A percentile compares a stretch with the other conserved stretches of the same genome.
These are phyloP conservation scores for Chlorocebus sabaeus DNA, from an alignment of 2,113 vertebrate genomes.

Conservation along the genomic window DNA sequence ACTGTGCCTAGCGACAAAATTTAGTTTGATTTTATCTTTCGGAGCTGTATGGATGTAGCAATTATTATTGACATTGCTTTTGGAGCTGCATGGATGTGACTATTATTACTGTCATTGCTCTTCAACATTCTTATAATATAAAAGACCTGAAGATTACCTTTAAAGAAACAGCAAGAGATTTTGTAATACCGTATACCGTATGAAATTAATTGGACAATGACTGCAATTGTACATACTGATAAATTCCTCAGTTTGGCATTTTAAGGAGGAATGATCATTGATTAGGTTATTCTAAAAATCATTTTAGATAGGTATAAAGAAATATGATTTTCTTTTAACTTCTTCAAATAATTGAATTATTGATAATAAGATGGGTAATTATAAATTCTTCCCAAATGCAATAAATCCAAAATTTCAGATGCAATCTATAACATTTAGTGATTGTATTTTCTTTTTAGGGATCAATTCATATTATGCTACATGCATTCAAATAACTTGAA, in stretches of 20 bases:
- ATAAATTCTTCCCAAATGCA: neutral
- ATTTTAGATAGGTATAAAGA: neutral
- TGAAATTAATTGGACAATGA: neutral
- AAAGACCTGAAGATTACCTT: neutral
- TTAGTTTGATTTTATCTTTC: neutral
- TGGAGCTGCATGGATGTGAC: neutral
- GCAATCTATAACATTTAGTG: neutral
- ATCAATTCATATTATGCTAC: neutral
- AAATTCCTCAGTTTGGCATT: neutral
- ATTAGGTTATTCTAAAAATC: neutral
- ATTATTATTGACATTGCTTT: neutral
- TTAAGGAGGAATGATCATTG: neutral
- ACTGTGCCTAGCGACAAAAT: neutral
- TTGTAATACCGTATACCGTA: neutral
- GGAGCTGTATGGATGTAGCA: neutral
- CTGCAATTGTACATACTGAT: neutral
- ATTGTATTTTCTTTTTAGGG: neutral
- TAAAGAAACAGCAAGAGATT: neutral
- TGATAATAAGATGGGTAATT: neutral
- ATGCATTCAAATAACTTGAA: neutral
- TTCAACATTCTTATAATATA: neutral
- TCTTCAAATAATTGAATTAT: neutral
- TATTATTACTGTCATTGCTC: neutral
- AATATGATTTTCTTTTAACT: neutral
- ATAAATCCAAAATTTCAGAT: neutral